Evolutionary conservation across 1,140 invertebrate genomes (phyloP).

Genomic region (Brachionus rotundiformis): DNA sequence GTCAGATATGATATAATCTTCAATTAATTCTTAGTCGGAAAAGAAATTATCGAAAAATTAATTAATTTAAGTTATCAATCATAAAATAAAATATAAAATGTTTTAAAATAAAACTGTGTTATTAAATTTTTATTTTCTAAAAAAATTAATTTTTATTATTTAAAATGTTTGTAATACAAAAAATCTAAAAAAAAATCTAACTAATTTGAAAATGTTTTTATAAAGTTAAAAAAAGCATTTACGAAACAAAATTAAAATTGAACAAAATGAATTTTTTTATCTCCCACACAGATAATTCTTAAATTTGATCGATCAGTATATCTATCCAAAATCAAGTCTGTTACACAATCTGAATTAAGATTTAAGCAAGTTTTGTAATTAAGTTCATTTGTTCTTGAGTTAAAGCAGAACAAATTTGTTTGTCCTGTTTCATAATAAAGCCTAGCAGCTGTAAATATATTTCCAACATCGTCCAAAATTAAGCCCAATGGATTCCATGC

Average conservation of each 20-base stretch:
- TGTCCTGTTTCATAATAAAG: constrained; percentile 47
- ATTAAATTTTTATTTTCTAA: too few species aligned
- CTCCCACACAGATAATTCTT: constrained; percentile 34
- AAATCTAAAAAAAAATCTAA: too few species aligned
- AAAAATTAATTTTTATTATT: too few species aligned
- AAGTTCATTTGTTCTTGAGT: background rate
- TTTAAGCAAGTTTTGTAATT: constrained; percentile 37
- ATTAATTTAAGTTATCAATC: too few species aligned
- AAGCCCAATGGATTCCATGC: constrained; percentile 48
- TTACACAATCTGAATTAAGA: constrained; percentile 35
- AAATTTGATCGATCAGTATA: constrained; percentile 20
- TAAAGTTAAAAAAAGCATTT: background rate
- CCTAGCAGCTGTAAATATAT: constrained; percentile 30
- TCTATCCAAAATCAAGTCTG: constrained; percentile 31
- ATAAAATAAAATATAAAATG: too few species aligned
- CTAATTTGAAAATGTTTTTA: background rate
- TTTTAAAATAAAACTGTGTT: too few species aligned
- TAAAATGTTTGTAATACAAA: too few species aligned
- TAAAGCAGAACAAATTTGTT: constrained; percentile 47
- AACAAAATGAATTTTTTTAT: constrained; percentile 51
- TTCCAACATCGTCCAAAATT: constrained; percentile 34
- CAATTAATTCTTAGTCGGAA: too few species aligned
- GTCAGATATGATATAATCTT: too few species aligned
- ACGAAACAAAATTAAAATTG: constrained; percentile 13
- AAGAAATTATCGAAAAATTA: too few species aligned